Percentiles rank a stretch among this genome's conserved stretches.
These are phyloP conservation scores for Rhinophrynus dorsalis DNA, from an alignment of 2,797 vertebrate species.

Conservation along the genomic window DNA sequence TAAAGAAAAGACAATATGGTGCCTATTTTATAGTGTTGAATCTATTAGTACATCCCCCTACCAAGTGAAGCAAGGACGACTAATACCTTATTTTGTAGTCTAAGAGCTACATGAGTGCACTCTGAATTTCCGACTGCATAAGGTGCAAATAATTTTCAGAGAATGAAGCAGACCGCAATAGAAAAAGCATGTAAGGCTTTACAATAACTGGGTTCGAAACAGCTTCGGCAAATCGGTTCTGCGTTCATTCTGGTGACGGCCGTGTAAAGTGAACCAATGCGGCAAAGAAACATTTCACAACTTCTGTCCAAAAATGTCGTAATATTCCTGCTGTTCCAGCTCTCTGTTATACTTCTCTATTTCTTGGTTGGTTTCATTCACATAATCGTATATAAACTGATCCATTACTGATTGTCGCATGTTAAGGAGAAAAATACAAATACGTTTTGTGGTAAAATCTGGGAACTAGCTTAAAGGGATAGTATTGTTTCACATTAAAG, in stretches of 20 bases:
- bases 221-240: too few species aligned
- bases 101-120: too few species aligned
- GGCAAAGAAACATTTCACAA: slow-evolving; percentile 49
- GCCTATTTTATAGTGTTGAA: too few species aligned
- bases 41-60: too few species aligned
- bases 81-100: too few species aligned
- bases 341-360: slow-evolving; percentile 89
- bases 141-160: slow-evolving; percentile 1
- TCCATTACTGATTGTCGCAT: slow-evolving; percentile 82
- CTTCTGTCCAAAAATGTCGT: slow-evolving; percentile 87
- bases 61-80: too few species aligned
- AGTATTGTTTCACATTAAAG: too few species aligned
- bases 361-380: slow-evolving; percentile 86
- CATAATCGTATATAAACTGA: slow-evolving; percentile 87
- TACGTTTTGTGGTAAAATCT: too few species aligned
- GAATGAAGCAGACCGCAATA: background rate
- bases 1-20: too few species aligned
- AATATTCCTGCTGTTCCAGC: slow-evolving; percentile 83
- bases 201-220: background rate
- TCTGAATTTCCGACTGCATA: background rate
- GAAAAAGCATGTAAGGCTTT: background rate
- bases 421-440: slow-evolving; percentile 66
- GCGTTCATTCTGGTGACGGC: too few species aligned
- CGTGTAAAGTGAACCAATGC: background rate
- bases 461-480: too few species aligned